phyloP scores from a whole-genome alignment of 2,113 vertebrate species.

The Peromyscus leucopus region DNA sequence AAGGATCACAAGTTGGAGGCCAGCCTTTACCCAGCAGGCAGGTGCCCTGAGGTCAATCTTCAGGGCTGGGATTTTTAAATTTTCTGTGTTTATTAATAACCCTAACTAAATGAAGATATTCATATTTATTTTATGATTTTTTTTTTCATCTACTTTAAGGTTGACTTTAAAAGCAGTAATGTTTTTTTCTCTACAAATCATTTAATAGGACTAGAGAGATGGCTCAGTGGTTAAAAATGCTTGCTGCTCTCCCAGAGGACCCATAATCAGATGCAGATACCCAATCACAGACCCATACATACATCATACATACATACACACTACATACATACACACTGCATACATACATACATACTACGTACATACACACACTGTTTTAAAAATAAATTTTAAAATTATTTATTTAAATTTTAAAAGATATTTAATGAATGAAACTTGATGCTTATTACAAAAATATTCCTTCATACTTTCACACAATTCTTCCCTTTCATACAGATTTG shows the following conservation, averaged over 20 bases:
- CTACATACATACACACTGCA: not conserved
- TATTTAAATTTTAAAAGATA: not conserved
- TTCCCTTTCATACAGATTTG: not conserved
- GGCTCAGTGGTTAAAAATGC: not conserved
- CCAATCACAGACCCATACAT: not conserved
- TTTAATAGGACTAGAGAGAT: not conserved
- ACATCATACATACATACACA: not conserved
- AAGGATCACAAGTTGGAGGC: not conserved
- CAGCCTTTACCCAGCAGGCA: not conserved
- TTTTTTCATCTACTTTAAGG: not conserved
- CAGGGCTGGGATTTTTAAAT: no score
- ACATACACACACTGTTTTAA: not conserved
- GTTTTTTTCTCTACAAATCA: not conserved
- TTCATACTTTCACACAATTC: conserved; percentile 22
- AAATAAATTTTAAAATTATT: not conserved
- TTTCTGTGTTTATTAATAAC: not conserved
- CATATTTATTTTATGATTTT: conserved; percentile 44
- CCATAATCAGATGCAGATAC: not conserved
- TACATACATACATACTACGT: no score
- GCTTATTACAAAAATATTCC: not conserved
- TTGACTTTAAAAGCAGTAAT: conserved; percentile 37
- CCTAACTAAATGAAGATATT: not conserved
- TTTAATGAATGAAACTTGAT: conserved; percentile 10
- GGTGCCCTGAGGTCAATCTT: not conserved
- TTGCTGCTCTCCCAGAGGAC: not conserved